Base-by-base conservation (phyloP, 1,140 invertebrate genomes). In the Temnothorax nylanderi region DNA sequence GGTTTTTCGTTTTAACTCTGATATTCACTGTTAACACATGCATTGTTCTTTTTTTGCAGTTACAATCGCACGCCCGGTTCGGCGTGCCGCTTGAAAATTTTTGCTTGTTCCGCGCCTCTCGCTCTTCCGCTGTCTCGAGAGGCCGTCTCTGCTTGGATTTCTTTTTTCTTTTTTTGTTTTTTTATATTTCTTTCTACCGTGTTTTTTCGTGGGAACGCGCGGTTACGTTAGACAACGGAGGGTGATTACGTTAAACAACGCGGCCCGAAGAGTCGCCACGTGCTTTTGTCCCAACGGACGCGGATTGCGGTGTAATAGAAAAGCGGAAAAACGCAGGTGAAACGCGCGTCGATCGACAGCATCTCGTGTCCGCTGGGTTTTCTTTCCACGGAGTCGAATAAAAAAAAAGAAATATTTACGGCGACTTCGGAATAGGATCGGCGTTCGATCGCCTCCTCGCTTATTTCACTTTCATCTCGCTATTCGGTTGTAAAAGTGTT, bases 21-120 rank as follows among this genome's bases (percentile, higher is more conserved):
- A 89, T 90, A 87, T 93, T 93, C 92, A 93, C 87, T 87, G 84
- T 92, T 91, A 93, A 93, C 92, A 92, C 91, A 93, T 93, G 92
- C 92, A 92, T 93, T 90, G 87, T 93, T 90, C 90, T 90, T 93
- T 93, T 90, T 86, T 77, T 58, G 56, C 89, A 77, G 80, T 85
- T 86, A 74, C 69, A 78, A 88, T 47, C 54, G 74, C 62, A 58
- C 60, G 86, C 44, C 56, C n/a, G 6, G 21, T 26, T 37, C 47
- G 44, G 67, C 51, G 49, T 41, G 64, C 64, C 65, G 49, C 60
- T 49, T 72, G n/a, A 75, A 75, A 74, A 58, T 60, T 44, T 75
- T 76, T 74, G 58, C 47, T 80, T 80, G 44, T 47, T 51, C 41
- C 44, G 47, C 60, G 80, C 67, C 65, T 80, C 65, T 69, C 47